Base-by-base conservation (phyloP, 92 coral and sea anemone species). In the Montipora capitata region DNA sequence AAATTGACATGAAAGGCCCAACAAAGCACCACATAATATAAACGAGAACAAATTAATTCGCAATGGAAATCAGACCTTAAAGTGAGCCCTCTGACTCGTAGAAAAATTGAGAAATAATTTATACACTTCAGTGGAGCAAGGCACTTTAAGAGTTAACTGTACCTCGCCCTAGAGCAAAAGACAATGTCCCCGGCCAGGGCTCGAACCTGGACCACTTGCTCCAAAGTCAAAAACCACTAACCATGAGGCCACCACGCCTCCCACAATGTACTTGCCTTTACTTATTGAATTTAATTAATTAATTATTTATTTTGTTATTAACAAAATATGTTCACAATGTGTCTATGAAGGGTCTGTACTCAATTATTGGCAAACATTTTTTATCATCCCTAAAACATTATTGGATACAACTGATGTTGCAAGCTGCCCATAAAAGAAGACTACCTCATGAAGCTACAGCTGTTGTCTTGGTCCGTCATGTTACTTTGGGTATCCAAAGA, bases 351-450 rank as follows among this genome's bases (percentile, higher is more conserved):
- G 77, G 77, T 72, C 56, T 72, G 77, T 72, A 72, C 73, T 16
- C 73, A 68, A 2, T 72, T 72, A 72, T 72, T 72, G 77, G 57
- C 77, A 72, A 72, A 45, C 59, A 72, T 72, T 54, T 72, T 40
- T 41, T 35, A 72, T 72, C 77, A 45, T 72, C 56, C 77, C 35
- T 41, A 72, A 72, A 72, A 14, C 35, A n/a, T n/a, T n/a, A n/a
- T n/a, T n/a, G n/a, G n/a, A n/a, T n/a, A n/a, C n/a, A n/a, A 83
- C 57, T 8, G 84, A 69, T 57, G 51, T 76, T 75, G 83, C 52
- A 65, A 88, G 85, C 64, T 58, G 35, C 35, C 35, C 35, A 2
- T 27, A 27, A 27, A 27, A 27, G 35, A 27, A 27, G 35, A 27
- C 35, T 27, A 27, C 35, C 35, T 27, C 35, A 69, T 56, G 52